Percentiles rank a stretch among this genome's conserved stretches.
Evolutionary conservation across 2,797 vertebrate genomes (phyloP).

Genomic region (Myripristis jacobus): DNA sequence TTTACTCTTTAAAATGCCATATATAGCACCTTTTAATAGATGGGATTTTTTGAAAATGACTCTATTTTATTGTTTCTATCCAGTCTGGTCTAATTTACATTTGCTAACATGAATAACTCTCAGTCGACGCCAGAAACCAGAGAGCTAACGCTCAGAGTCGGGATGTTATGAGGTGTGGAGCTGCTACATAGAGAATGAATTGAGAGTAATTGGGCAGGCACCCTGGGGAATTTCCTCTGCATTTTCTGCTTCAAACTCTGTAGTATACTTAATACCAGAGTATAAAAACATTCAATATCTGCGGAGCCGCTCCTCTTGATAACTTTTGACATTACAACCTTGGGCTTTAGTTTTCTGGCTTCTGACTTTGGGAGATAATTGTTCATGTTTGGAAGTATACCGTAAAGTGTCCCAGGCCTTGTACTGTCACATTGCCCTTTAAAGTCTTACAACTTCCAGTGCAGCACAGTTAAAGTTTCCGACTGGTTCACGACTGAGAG

Average conservation of each 20-base stretch:
- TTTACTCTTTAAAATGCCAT: slow-evolving; percentile 4
- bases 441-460: slow-evolving; percentile 42
- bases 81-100: background rate
- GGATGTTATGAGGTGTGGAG: slow-evolving; percentile 31
- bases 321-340: background rate
- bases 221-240: no score
- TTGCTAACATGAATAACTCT: slow-evolving; percentile 3
- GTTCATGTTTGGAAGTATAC: slow-evolving; percentile 31
- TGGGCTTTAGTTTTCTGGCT: slow-evolving; percentile 10
- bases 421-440: slow-evolving; percentile 23
- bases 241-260: slow-evolving; percentile 21
- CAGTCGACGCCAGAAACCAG: background rate
- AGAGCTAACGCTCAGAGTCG: background rate
- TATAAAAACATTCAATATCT: slow-evolving; percentile 21
- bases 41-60: slow-evolving; percentile 16
- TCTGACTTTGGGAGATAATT: slow-evolving; percentile 12
- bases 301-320: background rate
- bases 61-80: background rate
- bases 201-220: background rate
- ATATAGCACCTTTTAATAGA: background rate
- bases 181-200: slow-evolving; percentile 11
- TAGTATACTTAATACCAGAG: background rate
- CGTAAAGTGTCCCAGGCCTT: background rate
- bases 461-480: slow-evolving; percentile 43
- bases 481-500: slow-evolving; percentile 14